These are phyloP conservation scores for Sciurus niger DNA, from an alignment of 2,113 vertebrate species.

Conservation along the genomic window DNA sequence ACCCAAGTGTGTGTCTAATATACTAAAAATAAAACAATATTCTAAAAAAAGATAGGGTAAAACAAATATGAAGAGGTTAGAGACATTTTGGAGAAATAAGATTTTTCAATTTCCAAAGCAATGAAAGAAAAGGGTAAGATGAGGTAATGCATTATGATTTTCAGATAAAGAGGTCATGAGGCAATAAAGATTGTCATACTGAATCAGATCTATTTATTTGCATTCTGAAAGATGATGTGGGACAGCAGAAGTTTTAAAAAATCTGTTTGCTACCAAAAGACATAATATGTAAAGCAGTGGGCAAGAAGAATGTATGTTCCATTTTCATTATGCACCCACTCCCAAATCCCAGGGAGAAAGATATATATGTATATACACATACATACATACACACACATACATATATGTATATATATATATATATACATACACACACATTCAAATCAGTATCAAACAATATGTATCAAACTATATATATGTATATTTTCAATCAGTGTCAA, in stretches of 20 bases:
- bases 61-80: background rate
- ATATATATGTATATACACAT: background rate
- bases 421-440: background rate
- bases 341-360: background rate
- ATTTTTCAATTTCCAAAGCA: slow-evolving; percentile 30
- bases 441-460: background rate
- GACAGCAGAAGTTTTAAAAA: slow-evolving; percentile 54
- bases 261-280: slow-evolving; percentile 67
- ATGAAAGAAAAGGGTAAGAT: background rate
- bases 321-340: background rate
- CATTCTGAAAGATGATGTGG: slow-evolving; percentile 69
- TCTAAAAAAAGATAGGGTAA: background rate
- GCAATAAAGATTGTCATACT: slow-evolving; percentile 55
- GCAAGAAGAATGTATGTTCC: background rate
- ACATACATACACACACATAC: background rate
- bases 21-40: slow-evolving; percentile 19
- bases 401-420: too few species aligned
- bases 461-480: too few species aligned
- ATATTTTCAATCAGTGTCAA: slow-evolving; percentile 47
- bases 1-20: background rate
- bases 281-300: slow-evolving; percentile 70
- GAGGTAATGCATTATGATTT: slow-evolving; percentile 52
- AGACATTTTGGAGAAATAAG: slow-evolving; percentile 33
- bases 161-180: slow-evolving; percentile 30
- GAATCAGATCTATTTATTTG: slow-evolving; percentile 74